Conservation (phyloP, 1,140 invertebrate genomes). For the Mesaphorura yosii region DNA sequence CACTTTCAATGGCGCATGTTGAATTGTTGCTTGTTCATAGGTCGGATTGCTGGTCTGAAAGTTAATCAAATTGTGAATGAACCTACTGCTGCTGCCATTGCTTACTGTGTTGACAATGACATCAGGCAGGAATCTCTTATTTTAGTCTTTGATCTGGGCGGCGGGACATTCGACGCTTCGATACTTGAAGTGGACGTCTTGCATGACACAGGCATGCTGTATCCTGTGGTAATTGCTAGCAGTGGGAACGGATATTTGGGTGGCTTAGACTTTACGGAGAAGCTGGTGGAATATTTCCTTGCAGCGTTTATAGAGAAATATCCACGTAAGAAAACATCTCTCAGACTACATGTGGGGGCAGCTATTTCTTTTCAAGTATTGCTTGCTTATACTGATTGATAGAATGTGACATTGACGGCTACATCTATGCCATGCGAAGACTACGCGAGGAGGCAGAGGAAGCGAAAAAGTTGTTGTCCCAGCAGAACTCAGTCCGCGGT, state of each 20-base stretch:
- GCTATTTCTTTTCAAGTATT: constrained; percentile 46
- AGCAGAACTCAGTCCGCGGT: no score
- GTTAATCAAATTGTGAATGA: constrained; percentile 39
- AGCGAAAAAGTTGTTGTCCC: constrained; percentile 91
- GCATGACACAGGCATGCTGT: constrained; percentile 38
- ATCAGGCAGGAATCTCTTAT: constrained; percentile 24
- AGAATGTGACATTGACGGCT: constrained; percentile 47
- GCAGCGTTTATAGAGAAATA: no score
- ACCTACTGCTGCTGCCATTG: constrained; percentile 38
- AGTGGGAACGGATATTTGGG: no score
- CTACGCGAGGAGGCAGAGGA: constrained; percentile 93
- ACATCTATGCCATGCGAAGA: no score
- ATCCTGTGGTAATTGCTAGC: no score
- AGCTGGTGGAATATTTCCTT: no score
- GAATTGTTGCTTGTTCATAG: no score
- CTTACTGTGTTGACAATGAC: constrained; percentile 35
- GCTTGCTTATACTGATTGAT: constrained; percentile 41
- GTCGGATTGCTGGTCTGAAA: constrained; percentile 35
- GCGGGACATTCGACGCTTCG: constrained; percentile 37
- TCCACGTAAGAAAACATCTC: no score
- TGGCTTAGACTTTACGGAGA: no score
- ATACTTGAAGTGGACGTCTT: constrained; percentile 28
- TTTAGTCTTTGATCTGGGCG: constrained; percentile 34
- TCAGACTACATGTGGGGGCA: constrained; percentile 41
- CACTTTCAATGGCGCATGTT: no score